phyloP scores from a whole-genome alignment of 2,113 vertebrate species.

The Sapajus apella region DNA sequence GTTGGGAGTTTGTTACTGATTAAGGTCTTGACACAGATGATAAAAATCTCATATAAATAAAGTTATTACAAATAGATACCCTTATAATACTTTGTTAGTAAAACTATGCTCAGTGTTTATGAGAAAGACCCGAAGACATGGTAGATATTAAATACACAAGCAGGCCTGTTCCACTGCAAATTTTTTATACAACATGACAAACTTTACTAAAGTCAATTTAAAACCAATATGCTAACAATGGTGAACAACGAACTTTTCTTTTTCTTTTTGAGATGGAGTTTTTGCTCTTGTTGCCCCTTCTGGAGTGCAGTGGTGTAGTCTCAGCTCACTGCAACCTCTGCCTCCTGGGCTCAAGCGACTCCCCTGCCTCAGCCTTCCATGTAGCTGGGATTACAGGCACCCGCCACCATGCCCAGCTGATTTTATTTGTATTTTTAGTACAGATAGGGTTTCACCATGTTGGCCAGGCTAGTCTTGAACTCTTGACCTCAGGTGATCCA shows the following conservation, averaged over 20 bases:
- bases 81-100: not conserved
- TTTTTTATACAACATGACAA: not conserved
- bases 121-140: not conserved
- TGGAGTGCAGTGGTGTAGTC: too few relatives aligned
- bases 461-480: too few relatives aligned
- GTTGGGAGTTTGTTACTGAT: not conserved
- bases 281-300: too few relatives aligned
- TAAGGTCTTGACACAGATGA: not conserved
- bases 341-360: too few relatives aligned
- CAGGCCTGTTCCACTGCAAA: not conserved
- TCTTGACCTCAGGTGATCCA: too few relatives aligned
- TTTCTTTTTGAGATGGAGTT: too few relatives aligned
- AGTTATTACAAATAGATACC: not conserved
- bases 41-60: not conserved
- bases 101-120: not conserved
- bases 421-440: too few relatives aligned
- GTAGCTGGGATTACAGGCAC: too few relatives aligned
- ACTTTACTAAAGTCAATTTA: not conserved
- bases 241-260: not conserved
- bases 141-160: not conserved
- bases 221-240: not conserved
- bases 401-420: too few relatives aligned
- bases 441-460: too few relatives aligned
- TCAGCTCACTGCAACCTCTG: too few relatives aligned
- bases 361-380: too few relatives aligned